Conservation (phyloP, 2,113 vertebrate genomes). For the Herpetotheres cachinnans region DNA sequence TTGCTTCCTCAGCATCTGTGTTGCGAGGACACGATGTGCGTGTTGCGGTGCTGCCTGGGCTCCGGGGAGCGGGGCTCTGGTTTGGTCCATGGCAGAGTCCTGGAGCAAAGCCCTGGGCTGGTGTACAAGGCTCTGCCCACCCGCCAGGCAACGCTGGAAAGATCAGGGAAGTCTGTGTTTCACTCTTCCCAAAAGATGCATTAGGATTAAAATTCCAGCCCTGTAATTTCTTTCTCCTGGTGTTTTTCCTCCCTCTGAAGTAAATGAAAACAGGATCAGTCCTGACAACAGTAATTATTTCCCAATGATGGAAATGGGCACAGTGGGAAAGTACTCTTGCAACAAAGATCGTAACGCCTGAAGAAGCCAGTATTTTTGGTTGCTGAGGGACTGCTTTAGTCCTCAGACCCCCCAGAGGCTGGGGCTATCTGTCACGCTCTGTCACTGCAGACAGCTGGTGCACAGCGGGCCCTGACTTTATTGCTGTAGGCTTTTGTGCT, state of each 20-base stretch:
- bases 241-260: background rate
- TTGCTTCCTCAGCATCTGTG: background rate
- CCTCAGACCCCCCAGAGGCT: background rate
- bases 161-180: background rate
- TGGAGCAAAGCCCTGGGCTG: background rate
- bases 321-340: background rate
- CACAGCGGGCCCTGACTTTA: background rate
- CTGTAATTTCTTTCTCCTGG: background rate
- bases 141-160: background rate
- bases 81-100: background rate
- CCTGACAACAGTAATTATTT: slow-evolving; percentile 8
- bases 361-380: background rate
- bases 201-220: background rate
- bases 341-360: background rate
- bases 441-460: slow-evolving; percentile 35
- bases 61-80: background rate
- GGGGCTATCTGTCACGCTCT: background rate
- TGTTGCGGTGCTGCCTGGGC: background rate
- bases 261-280: background rate
- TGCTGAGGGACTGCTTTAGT: slow-evolving; percentile 8
- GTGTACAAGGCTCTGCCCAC: background rate
- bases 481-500: slow-evolving; percentile 17
- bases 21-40: background rate
- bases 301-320: background rate
- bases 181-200: background rate